Evolutionary conservation across 2,113 vertebrate species (phyloP).

Genomic region (Rhabdomys dilectus): DNA sequence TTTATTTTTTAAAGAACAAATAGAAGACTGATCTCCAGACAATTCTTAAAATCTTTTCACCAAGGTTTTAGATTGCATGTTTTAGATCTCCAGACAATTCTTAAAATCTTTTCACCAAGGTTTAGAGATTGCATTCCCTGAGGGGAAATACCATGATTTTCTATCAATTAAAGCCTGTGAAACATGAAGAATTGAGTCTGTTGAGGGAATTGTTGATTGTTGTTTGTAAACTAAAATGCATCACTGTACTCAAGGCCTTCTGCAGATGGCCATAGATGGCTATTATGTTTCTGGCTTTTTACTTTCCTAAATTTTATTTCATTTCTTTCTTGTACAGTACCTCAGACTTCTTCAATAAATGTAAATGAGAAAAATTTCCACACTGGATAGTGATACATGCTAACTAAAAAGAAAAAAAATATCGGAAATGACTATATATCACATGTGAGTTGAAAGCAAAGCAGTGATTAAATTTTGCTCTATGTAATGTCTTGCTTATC

Average conservation of each 20-base stretch:
- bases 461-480: constrained; percentile 36
- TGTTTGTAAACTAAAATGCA: constrained; percentile 46
- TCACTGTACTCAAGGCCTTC: constrained; percentile 50
- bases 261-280: not conserved
- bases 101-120: not conserved
- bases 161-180: constrained; percentile 32
- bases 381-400: not conserved
- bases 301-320: constrained; percentile 59
- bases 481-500: not conserved
- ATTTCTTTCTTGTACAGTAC: constrained; percentile 12
- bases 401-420: constrained; percentile 43
- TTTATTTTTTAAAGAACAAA: constrained; percentile 26
- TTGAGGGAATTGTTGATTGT: constrained; percentile 33
- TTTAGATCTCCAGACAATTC: too few species aligned
- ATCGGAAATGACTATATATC: constrained; percentile 30
- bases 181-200: constrained; percentile 65
- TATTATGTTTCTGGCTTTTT: constrained; percentile 57
- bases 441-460: constrained; percentile 17
- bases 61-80: not conserved
- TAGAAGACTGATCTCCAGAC: constrained; percentile 7
- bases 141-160: constrained; percentile 45
- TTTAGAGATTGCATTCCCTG: not conserved
- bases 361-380: constrained; percentile 28
- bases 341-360: constrained; percentile 19
- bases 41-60: not conserved